phyloP scores from a whole-genome alignment of 2,888 invertebrate genomes.

The Acanthosoma haemorrhoidale region DNA sequence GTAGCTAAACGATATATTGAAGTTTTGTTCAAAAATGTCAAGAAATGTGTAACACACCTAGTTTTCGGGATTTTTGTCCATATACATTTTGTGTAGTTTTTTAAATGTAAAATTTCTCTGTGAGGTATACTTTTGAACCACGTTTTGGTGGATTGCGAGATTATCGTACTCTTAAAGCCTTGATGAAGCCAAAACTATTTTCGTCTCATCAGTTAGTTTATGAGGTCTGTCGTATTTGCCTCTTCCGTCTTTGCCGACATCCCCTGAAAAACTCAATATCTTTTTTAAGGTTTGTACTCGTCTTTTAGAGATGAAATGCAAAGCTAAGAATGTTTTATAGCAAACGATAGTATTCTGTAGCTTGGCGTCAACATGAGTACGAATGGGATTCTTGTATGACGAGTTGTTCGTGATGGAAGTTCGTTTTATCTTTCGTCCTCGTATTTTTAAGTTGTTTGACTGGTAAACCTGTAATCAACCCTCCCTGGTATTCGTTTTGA shows the following conservation, averaged over 20 bases:
- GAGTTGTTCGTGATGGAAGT: not conserved
- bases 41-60: too few species aligned
- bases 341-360: constrained; percentile 22
- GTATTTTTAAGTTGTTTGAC: not conserved
- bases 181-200: constrained; percentile 18
- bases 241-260: constrained; percentile 11
- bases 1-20: too few species aligned
- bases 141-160: constrained; percentile 27
- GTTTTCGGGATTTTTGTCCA: too few species aligned
- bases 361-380: not conserved
- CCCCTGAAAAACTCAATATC: constrained; percentile 13
- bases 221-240: constrained; percentile 22
- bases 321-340: constrained; percentile 27
- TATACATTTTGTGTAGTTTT: constrained; percentile 31
- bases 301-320: constrained; percentile 25
- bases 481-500: not conserved
- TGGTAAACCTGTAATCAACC: not conserved
- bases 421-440: not conserved
- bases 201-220: constrained; percentile 21
- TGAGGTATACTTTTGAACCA: constrained; percentile 29
- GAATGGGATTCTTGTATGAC: not conserved
- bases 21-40: too few species aligned
- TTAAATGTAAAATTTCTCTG: constrained; percentile 24
- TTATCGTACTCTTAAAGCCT: constrained; percentile 23
- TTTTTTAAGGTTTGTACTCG: constrained; percentile 29